Evolutionary conservation across 2,888 invertebrate genomes (phyloP), one percentile per base, ranked within the genome.

Genomic region (Sphaerophoria rueppellii): DNA sequence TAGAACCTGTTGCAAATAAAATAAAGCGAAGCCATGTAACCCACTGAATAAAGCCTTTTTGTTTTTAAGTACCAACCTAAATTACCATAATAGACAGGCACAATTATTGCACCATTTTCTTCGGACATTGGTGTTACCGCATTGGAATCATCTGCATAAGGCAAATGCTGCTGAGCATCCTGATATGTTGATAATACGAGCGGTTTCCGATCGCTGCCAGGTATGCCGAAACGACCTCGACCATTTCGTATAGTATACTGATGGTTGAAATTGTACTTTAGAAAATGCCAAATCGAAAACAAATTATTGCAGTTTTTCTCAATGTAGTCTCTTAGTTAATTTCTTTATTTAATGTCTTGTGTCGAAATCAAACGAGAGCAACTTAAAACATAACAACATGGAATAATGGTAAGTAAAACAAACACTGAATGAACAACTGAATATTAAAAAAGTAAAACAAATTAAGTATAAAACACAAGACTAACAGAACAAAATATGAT

Each of bases 121-220:
- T 98, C 98, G 87, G 98, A 98, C 96, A 98, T 98, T 73, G 99
- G 99, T 86, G 98, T 99, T 81, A 98, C 98, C 87, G 98, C 98
- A 90, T 97, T 97, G 87, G 98, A 98, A 93, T 98, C 99, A 92
- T 99, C 99, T 77, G 98, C 98, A 91, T 98, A 99, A 79, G 98
- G 98, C 90, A 99, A 94, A 92, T 98, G 98, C 93, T 98, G 97
- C 92, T 97, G 96, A 88, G 97, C 97, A 92, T 97, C 98, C 92
- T 98, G 94, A 93, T 98, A 98, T 88, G 98, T 98, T 89, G 97
- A 98, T 88, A 98, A 94, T 87, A 98, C 98, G 90, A 98, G 94
- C 61, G 98, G 98, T 92, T 98, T 98, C 88, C 97, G 95, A 92
- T 98, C 98, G 74, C 96, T 96, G 81, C 96, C 96, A 72, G 96